Base-by-base conservation (phyloP, 2,113 vertebrate genomes). In the Dermatemys mawii region DNA sequence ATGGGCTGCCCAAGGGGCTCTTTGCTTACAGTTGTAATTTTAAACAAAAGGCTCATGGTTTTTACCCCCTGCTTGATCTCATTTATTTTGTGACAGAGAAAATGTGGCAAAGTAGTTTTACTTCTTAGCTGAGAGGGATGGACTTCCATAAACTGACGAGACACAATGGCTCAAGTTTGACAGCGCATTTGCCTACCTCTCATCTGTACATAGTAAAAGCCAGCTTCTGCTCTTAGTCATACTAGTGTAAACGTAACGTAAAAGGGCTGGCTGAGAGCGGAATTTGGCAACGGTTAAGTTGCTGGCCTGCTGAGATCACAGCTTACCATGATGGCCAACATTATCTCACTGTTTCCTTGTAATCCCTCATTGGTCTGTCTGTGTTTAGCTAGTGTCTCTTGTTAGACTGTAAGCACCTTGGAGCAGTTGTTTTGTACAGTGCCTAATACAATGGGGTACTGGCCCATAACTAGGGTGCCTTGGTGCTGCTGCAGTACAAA, bases 11-110 rank as follows among this genome's bases (percentile, higher is more conserved):
- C 83, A 88, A 91, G 89, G 93, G 84, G 92, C 94, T 96, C 96
- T 96, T 95, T 97, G 96, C 95, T 97, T 97, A 97, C 93, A 97
- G 95, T 86, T 96, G 14, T 93, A 97, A 96, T 96, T 97, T 97
- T 97, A 98, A 98, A 97, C 97, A 98, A 94, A 96, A 96, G 96
- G 96, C 93, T 96, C 83, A 84, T 95, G 96, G 89, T 86, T 95
- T 96, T 95, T 87, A 88, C 94, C 89, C 92, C 54, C 83, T 95
- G 85, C 82, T 92, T 84, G 85, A 82, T 95, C 86, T 92, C 88
- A 4, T 95, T 95, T 93, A 75, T 96, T 97, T 97, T 87, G 95
- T 79, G 81, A 44, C 50, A 86, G 96, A 75, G 83, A 90, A 97
- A 96, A 93, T 1, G 78, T 82, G 83, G 57, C 78, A 70, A 67